Conservation (phyloP, 2,888 invertebrate species). For the Bibio marci region DNA sequence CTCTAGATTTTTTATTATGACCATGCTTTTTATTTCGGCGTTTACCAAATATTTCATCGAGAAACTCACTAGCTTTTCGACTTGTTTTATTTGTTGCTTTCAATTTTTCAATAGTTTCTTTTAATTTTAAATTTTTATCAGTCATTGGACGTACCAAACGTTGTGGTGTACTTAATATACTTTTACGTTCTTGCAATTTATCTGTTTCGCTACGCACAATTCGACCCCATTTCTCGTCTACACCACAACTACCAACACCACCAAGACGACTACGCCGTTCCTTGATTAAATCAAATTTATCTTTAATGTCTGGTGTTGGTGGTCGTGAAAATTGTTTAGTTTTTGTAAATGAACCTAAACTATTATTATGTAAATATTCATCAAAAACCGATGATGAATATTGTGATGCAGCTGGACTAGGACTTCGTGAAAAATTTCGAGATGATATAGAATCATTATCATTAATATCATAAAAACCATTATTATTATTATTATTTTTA, state of each 20-base stretch:
- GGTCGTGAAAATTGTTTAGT: background rate
- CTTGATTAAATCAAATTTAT: conserved; percentile 44
- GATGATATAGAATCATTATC: conserved; percentile 19
- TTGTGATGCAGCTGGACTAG: conserved; percentile 10
- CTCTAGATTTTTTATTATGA: too few relatives aligned
- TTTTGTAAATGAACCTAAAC: background rate
- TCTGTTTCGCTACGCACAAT: conserved; percentile 17
- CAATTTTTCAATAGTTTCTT: conserved; percentile 43
- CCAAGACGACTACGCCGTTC: conserved; percentile 34
- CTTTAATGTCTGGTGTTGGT: conserved; percentile 23
- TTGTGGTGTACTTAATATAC: conserved; percentile 15
- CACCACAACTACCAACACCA: conserved; percentile 14
- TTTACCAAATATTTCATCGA: conserved; percentile 11
- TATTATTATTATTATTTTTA: background rate
- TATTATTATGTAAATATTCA: background rate
- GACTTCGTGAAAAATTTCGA: conserved; percentile 14
- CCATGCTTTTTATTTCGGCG: conserved; percentile 8
- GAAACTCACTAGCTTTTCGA: conserved; percentile 10
- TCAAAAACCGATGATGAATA: conserved; percentile 7
- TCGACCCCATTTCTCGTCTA: conserved; percentile 17
- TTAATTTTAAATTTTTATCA: conserved; percentile 34
- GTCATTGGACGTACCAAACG: conserved; percentile 5
- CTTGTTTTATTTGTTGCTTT: conserved; percentile 31
- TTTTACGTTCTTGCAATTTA: conserved; percentile 12
- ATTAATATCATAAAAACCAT: background rate